Evolutionary conservation across 2,888 invertebrate species (phyloP).

Genomic region (Mythimna pallens): DNA sequence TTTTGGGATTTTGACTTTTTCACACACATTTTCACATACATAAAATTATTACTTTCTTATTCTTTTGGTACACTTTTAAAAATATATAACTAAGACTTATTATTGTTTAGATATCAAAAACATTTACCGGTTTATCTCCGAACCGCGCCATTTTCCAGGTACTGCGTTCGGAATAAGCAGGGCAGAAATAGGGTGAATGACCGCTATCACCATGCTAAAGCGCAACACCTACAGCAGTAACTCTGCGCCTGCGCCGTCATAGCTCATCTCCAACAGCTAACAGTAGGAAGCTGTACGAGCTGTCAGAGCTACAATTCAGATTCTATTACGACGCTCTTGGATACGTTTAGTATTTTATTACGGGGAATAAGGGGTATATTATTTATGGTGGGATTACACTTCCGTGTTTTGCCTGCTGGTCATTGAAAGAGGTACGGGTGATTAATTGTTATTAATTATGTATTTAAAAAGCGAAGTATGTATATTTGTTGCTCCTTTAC

Average conservation of each 20-base stretch:
- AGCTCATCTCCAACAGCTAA: constrained; percentile 51
- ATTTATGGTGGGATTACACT: constrained; percentile 28
- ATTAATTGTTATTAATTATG: not conserved
- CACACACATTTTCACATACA: too few species aligned
- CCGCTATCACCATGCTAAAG: not conserved
- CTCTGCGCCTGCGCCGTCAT: constrained; percentile 27
- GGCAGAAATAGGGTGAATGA: not conserved
- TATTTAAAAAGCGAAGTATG: too few species aligned
- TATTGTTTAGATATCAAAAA: too few species aligned
- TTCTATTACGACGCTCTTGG: constrained; percentile 41
- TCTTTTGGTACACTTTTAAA: too few species aligned
- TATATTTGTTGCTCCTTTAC: too few species aligned
- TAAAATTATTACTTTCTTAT: too few species aligned
- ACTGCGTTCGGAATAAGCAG: too few species aligned
- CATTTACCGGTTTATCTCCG: too few species aligned
- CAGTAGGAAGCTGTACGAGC: constrained; percentile 52
- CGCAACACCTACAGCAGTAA: constrained; percentile 10
- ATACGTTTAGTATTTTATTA: constrained; percentile 51
- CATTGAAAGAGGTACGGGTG: not conserved
- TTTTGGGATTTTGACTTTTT: too few species aligned
- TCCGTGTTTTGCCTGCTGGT: constrained; percentile 9
- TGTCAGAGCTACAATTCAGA: constrained; percentile 55
- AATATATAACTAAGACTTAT: too few species aligned
- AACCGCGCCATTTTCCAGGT: too few species aligned
- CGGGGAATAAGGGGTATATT: constrained; percentile 20